Conservation (phyloP, 2,888 invertebrate genomes). For the Hipparchia sbordonii region DNA sequence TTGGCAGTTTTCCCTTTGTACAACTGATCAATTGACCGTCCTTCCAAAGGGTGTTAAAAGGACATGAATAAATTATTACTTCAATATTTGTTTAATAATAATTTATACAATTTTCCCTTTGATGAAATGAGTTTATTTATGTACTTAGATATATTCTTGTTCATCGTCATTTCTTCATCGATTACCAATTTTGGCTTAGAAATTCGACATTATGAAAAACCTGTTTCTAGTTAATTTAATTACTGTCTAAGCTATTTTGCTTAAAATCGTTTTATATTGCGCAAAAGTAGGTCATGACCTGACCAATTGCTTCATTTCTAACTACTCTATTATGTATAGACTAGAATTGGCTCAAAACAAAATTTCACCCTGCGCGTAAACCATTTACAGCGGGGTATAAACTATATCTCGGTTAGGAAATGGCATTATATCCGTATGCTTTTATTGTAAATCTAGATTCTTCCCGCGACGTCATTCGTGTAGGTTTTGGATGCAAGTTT, state of each 20-base stretch:
- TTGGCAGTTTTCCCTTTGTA: too few relatives aligned
- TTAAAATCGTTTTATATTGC: slow-evolving; percentile 15
- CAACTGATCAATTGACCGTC: too few relatives aligned
- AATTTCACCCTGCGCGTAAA: slow-evolving; percentile 26
- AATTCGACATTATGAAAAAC: too few relatives aligned
- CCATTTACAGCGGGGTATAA: slow-evolving; percentile 38
- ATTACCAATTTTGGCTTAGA: too few relatives aligned
- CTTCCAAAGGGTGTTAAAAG: too few relatives aligned
- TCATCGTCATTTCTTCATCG: too few relatives aligned
- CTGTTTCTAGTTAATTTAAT: background rate
- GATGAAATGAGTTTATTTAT: too few relatives aligned
- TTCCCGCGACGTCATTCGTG: background rate
- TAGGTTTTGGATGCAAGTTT: too few relatives aligned
- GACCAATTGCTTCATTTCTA: slow-evolving; percentile 12
- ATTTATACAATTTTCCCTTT: too few relatives aligned
- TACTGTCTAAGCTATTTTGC: background rate
- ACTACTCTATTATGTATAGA: slow-evolving; percentile 14
- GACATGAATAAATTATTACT: too few relatives aligned
- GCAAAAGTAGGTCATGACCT: slow-evolving; percentile 27
- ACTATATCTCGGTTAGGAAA: slow-evolving; percentile 36
- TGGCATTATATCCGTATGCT: slow-evolving; percentile 32
- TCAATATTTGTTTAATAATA: too few relatives aligned
- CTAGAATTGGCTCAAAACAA: slow-evolving; percentile 26
- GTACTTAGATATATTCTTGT: too few relatives aligned
- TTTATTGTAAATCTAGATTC: slow-evolving; percentile 8